phyloP scores from a whole-genome alignment of 1,140 invertebrate genomes.

The Formica exsecta region DNA sequence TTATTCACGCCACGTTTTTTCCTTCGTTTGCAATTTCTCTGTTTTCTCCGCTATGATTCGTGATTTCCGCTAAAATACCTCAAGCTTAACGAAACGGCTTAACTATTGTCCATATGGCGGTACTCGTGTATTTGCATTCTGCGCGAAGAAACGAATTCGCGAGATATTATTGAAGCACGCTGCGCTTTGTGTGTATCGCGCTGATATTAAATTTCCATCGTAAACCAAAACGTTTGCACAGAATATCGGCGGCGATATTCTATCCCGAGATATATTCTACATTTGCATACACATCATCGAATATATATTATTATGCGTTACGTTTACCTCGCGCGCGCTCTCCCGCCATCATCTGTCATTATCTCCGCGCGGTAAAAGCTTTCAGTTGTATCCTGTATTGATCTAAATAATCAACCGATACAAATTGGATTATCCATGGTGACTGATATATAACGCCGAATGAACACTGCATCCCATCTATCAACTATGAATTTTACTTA shows the following conservation, averaged over 20 bases:
- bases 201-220: slow-evolving; percentile 72
- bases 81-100: slow-evolving; percentile 68
- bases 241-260: slow-evolving; percentile 53
- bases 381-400: slow-evolving; percentile 53
- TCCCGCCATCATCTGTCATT: slow-evolving; percentile 29
- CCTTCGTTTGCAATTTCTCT: slow-evolving; percentile 62
- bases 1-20: slow-evolving; percentile 31
- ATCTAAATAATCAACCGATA: slow-evolving; percentile 60
- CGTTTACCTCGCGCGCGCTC: neutral
- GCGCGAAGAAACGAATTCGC: slow-evolving; percentile 65
- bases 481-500: slow-evolving; percentile 1
- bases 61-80: slow-evolving; percentile 69
- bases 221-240: slow-evolving; percentile 64
- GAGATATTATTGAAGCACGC: slow-evolving; percentile 68
- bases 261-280: slow-evolving; percentile 39
- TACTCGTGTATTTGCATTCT: slow-evolving; percentile 52
- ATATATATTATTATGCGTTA: slow-evolving; percentile 54
- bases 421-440: slow-evolving; percentile 50
- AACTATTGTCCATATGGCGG: slow-evolving; percentile 67
- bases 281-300: slow-evolving; percentile 51
- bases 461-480: slow-evolving; percentile 6
- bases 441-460: slow-evolving; percentile 34
- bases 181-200: slow-evolving; percentile 38
- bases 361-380: slow-evolving; percentile 54
- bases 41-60: slow-evolving; percentile 62